A percentile compares a stretch with the other conserved stretches of the same genome.
Evolutionary conservation across 64 coral and sea anemone species (phyloP).

Genomic region (Catalaphyllia jardinei): DNA sequence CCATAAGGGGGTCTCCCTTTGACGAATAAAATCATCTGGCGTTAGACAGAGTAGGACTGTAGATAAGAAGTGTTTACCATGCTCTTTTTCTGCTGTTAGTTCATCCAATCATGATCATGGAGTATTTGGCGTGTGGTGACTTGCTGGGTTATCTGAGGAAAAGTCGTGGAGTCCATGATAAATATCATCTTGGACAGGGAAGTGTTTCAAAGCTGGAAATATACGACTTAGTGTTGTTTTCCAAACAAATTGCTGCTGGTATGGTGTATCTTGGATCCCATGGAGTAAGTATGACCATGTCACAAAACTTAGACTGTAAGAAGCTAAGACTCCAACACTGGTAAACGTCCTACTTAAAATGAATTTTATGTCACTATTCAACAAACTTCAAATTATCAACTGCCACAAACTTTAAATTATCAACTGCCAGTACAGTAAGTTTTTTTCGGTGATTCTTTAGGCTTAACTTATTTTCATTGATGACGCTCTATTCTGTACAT

Average conservation of each 20-base stretch:
- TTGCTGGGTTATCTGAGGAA: slow-evolving; percentile 23
- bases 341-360: neutral
- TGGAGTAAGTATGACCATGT: neutral
- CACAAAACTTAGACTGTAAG: neutral
- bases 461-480: too few relatives aligned
- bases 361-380: too few relatives aligned
- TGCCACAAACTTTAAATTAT: too few relatives aligned
- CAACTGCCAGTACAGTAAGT: too few relatives aligned
- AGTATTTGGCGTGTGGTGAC: neutral
- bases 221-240: slow-evolving; percentile 8
- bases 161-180: neutral
- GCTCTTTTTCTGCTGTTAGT: neutral
- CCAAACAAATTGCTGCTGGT: slow-evolving; percentile 11
- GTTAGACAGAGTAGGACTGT: neutral
- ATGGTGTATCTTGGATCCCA: slow-evolving; percentile 14
- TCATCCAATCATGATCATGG: neutral
- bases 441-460: too few relatives aligned
- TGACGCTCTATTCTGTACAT: too few relatives aligned
- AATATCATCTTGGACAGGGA: slow-evolving; percentile 16
- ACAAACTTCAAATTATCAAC: too few relatives aligned
- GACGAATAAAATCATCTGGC: too few relatives aligned
- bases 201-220: neutral
- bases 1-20: too few relatives aligned
- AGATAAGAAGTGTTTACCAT: neutral
- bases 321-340: neutral